Conservation (phyloP, 2,113 vertebrate genomes). For the Meriones unguiculatus region DNA sequence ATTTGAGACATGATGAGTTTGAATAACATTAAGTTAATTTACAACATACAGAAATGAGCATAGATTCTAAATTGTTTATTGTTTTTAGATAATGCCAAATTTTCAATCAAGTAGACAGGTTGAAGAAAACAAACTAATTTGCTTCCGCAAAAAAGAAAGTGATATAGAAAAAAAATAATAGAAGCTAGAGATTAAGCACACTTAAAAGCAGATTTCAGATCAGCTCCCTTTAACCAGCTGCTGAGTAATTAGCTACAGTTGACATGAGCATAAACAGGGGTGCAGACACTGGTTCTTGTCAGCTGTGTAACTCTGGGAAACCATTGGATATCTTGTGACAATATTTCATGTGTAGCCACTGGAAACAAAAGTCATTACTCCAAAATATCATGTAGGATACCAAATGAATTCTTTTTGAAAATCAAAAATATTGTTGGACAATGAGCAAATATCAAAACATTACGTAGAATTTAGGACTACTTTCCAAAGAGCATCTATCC, state of each 20-base stretch:
- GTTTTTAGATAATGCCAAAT: background rate
- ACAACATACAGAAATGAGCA: background rate
- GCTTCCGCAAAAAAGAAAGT: background rate
- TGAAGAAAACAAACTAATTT: background rate
- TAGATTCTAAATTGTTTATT: constrained; percentile 8
- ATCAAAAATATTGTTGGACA: background rate
- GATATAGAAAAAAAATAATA: background rate
- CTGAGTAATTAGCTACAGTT: background rate
- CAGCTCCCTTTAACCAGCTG: background rate
- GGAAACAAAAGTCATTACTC: background rate
- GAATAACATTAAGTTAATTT: background rate
- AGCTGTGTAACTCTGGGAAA: background rate
- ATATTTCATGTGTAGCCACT: background rate
- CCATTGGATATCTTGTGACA: background rate
- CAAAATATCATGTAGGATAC: background rate
- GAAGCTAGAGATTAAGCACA: background rate
- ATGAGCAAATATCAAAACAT: background rate
- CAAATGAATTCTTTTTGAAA: background rate
- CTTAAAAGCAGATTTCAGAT: background rate
- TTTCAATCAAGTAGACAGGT: background rate
- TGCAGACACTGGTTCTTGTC: background rate
- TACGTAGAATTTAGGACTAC: background rate
- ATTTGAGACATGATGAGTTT: background rate
- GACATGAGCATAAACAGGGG: background rate
- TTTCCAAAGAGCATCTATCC: background rate